Percentiles rank a stretch among this genome's conserved stretches.
Evolutionary conservation across 92 coral and sea anemone genomes (phyloP).

Genomic region (Porites lobata): DNA sequence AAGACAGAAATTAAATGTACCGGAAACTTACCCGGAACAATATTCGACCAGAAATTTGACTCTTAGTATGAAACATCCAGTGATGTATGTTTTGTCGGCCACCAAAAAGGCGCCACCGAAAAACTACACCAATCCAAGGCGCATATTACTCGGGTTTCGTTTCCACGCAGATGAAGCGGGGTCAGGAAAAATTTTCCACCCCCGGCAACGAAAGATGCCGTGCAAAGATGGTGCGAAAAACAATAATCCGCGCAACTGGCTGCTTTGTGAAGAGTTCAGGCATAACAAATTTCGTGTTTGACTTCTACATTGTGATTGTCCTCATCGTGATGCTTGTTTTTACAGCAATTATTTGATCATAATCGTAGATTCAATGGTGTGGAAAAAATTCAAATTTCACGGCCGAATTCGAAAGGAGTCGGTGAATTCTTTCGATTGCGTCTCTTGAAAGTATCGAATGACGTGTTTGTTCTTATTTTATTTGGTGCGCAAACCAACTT

Average conservation of each 20-base stretch:
- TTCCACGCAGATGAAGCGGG: conserved; percentile 40
- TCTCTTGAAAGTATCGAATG: not conserved
- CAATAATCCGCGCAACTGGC: conserved; percentile 15
- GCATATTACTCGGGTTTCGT: conserved; percentile 28
- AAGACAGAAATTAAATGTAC: conserved; percentile 23
- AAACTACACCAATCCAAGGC: not conserved
- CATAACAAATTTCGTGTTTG: not conserved
- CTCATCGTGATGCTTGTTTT: not conserved
- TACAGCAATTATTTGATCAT: conserved; percentile 12
- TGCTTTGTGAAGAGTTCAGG: conserved; percentile 13
- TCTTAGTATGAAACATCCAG: not conserved
- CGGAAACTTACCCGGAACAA: conserved; percentile 57
- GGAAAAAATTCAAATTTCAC: not conserved
- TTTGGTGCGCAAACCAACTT: not conserved
- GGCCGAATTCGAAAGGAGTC: not conserved
- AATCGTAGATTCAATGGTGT: conserved; percentile 7
- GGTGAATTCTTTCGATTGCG: not conserved
- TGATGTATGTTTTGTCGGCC: not conserved
- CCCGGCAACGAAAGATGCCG: conserved; percentile 49
- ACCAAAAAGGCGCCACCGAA: conserved; percentile 28
- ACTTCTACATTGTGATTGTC: not conserved
- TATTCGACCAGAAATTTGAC: conserved; percentile 26
- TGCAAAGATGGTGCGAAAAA: conserved; percentile 39
- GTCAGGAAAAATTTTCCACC: conserved; percentile 20
- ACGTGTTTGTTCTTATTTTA: not conserved